A percentile compares a stretch with the other conserved stretches of the same genome.
phyloP scores from a whole-genome alignment of 2,113 vertebrate species.

The Uropsilus gracilis region DNA sequence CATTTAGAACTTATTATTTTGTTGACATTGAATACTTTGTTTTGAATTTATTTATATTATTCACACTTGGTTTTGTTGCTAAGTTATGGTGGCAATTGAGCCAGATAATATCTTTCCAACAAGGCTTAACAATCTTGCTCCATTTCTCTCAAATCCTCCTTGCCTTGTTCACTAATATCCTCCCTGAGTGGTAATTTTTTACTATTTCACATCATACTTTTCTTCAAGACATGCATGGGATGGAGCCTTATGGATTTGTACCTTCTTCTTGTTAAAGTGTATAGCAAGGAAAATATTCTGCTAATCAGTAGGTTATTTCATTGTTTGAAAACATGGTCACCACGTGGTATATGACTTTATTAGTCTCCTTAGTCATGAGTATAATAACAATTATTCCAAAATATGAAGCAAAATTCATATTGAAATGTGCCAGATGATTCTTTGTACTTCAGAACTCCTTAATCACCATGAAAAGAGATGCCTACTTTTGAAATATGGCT shows the following conservation, averaged over 20 bases:
- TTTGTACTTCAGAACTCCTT: neutral
- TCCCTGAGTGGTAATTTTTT: neutral
- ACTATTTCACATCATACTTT: neutral
- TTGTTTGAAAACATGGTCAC: constrained; percentile 23
- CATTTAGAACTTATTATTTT: neutral
- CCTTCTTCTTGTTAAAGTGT: neutral
- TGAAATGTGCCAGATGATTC: neutral
- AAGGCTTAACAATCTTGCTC: neutral
- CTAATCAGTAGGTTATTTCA: neutral
- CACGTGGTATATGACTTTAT: neutral
- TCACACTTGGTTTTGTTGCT: neutral
- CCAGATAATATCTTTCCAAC: neutral
- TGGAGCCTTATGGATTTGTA: neutral
- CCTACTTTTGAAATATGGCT: neutral
- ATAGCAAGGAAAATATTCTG: neutral
- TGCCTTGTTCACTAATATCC: neutral
- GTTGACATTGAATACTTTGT: neutral
- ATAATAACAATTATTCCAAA: constrained; percentile 13
- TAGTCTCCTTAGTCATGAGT: neutral
- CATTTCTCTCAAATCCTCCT: neutral
- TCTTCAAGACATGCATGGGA: neutral
- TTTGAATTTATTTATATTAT: neutral
- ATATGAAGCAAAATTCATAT: neutral
- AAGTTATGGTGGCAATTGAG: neutral
- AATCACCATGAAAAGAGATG: neutral